Evolutionary conservation across 1,140 invertebrate genomes (phyloP).

Genomic region (Drosophila parabipectinata): DNA sequence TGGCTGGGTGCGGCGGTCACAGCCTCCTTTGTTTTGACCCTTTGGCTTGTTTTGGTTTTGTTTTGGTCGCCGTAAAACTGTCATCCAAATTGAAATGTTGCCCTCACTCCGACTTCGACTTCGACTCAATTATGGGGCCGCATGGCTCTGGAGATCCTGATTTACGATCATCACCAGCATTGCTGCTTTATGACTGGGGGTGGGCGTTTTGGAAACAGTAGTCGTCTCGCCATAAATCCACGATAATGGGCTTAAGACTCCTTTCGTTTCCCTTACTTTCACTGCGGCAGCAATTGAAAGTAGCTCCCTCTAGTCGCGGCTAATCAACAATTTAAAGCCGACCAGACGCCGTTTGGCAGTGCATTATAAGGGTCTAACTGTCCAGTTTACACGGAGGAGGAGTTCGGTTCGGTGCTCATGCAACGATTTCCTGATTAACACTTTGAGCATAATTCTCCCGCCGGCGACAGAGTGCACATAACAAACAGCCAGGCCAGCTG

Average conservation of each 20-base stretch:
- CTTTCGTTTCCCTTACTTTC: conserved; percentile 33
- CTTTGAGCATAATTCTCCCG: conserved; percentile 80
- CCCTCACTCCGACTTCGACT: conserved; percentile 5
- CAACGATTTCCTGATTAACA: conserved; percentile 81
- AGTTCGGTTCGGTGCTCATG: conserved; percentile 24
- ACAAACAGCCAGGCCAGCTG: conserved; percentile 51
- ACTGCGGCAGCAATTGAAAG: conserved; percentile 59
- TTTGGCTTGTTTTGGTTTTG: conserved; percentile 31
- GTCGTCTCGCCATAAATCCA: conserved; percentile 45
- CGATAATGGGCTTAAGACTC: conserved; percentile 62
- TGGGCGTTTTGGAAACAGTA: conserved; percentile 45
- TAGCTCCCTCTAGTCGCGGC: conserved; percentile 15
- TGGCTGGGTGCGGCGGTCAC: conserved; percentile 54
- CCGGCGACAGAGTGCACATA: conserved; percentile 74
- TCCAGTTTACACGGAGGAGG: conserved; percentile 7
- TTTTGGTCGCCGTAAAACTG: conserved; percentile 66
- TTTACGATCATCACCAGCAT: conserved; percentile 53
- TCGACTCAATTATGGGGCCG: background rate
- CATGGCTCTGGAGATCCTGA: conserved; percentile 56
- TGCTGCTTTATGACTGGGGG: conserved; percentile 28
- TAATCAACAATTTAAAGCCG: conserved; percentile 43
- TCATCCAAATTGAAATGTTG: conserved; percentile 65
- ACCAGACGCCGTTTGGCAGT: conserved; percentile 40
- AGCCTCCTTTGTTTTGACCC: conserved; percentile 45
- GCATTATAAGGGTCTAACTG: conserved; percentile 61